A percentile compares a stretch with the other conserved stretches of the same genome.
These are phyloP conservation scores for Mormyrops boulengeri DNA, from an alignment of 2,797 vertebrate species.

Conservation along the genomic window DNA sequence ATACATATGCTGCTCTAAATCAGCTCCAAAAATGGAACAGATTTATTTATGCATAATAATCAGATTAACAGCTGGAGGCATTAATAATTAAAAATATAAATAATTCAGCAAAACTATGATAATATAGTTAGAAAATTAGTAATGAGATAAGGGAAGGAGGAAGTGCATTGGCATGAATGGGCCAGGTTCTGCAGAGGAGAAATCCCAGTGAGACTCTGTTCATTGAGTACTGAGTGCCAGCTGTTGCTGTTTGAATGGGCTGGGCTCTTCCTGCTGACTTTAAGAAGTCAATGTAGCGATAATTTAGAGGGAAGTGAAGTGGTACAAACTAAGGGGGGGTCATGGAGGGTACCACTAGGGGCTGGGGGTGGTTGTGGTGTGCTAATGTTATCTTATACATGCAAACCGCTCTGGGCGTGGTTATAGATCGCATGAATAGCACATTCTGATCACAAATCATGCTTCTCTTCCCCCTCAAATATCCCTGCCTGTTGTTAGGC, in stretches of 20 bases:
- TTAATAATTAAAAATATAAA: not conserved
- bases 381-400: not conserved
- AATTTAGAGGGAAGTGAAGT: not conserved
- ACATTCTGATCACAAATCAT: not conserved
- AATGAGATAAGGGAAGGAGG: not conserved
- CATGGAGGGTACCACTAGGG: not conserved
- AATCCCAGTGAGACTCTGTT: not conserved
- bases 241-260: not conserved
- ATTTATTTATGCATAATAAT: not conserved
- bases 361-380: not conserved
- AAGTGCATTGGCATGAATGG: not conserved
- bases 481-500: slow-evolving; percentile 80
- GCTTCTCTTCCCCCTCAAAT: slow-evolving; percentile 12
- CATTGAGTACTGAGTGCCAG: not conserved
- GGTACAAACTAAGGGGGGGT: not conserved
- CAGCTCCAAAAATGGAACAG: not conserved
- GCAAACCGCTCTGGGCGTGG: not conserved
- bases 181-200: not conserved
- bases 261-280: not conserved
- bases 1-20: not conserved
- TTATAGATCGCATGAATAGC: not conserved
- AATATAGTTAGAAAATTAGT: not conserved
- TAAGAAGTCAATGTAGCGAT: too few relatives aligned
- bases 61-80: not conserved
- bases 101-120: not conserved